Conservation (phyloP, 2,797 vertebrate genomes). For the Sebastes goodei region DNA sequence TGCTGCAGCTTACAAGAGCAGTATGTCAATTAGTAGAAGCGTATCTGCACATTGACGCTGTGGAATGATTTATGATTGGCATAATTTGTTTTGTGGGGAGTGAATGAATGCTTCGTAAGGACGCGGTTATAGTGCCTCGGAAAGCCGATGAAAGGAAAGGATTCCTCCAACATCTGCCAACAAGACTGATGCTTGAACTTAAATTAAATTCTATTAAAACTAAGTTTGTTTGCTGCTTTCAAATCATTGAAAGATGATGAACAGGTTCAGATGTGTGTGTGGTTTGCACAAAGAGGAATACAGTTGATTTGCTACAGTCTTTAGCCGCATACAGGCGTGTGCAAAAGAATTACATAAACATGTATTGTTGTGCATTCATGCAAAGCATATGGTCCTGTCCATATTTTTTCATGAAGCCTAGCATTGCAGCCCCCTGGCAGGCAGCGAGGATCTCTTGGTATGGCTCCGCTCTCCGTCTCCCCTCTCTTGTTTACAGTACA, state of each 20-base stretch:
- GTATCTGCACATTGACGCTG: neutral
- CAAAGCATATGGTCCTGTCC: slow-evolving; percentile 27
- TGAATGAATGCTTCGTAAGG: neutral
- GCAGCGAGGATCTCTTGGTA: slow-evolving; percentile 58
- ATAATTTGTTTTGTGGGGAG: neutral
- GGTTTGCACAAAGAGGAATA: neutral
- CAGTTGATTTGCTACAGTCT: neutral
- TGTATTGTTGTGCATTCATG: slow-evolving; percentile 29
- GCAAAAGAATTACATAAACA: slow-evolving; percentile 1
- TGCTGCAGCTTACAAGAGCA: neutral
- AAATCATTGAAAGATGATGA: neutral
- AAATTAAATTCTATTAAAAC: neutral
- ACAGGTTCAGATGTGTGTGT: neutral
- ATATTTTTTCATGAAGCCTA: slow-evolving; percentile 39
- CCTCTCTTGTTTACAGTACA: slow-evolving; percentile 75
- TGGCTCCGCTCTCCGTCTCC: slow-evolving; percentile 55
- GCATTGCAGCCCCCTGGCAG: slow-evolving; percentile 55
- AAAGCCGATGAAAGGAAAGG: neutral
- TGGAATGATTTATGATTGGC: slow-evolving; percentile 7
- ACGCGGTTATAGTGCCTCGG: neutral
- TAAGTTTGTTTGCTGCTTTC: neutral
- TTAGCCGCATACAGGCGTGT: neutral
- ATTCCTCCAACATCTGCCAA: neutral
- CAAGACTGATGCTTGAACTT: neutral
- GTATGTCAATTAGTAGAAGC: neutral